Evolutionary conservation across 2,797 vertebrate genomes (phyloP).

Genomic region (Acanthis flammea): DNA sequence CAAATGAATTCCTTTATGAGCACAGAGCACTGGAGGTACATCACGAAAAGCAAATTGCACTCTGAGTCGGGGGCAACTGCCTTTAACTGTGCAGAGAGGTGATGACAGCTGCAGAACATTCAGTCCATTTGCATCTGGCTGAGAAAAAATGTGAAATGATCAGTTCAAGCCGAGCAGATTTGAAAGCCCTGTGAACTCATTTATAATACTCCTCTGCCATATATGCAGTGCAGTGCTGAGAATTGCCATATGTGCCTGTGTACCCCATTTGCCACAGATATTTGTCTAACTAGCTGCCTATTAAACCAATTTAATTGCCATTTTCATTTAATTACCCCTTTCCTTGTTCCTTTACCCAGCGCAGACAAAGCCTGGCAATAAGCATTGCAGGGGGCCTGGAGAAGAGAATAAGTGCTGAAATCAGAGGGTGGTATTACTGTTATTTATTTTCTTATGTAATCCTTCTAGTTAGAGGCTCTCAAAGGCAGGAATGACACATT

Average conservation of each 20-base stretch:
- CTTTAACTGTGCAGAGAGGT: constrained; percentile 4
- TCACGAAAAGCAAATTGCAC: constrained; percentile 30
- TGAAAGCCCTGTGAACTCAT: constrained; percentile 1
- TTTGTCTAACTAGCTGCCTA: constrained; percentile 7
- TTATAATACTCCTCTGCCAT: constrained; percentile 15
- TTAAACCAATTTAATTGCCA: constrained; percentile 1
- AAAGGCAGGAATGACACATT: constrained; percentile 17
- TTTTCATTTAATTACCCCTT: constrained; percentile 35
- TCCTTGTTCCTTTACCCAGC: neutral
- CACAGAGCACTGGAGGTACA: constrained; percentile 29
- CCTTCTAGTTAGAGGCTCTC: constrained; percentile 4
- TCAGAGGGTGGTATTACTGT: constrained; percentile 38
- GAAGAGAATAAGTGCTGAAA: constrained; percentile 60
- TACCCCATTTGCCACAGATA: constrained; percentile 12
- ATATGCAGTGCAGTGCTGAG: neutral
- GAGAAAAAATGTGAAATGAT: constrained; percentile 7
- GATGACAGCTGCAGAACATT: constrained; percentile 47
- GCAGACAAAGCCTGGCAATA: constrained; percentile 34
- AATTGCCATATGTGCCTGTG: constrained; percentile 14
- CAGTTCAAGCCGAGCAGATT: neutral
- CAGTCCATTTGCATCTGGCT: constrained; percentile 20
- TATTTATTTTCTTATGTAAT: constrained; percentile 52
- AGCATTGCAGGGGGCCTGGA: constrained; percentile 21
- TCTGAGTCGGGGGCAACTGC: constrained; percentile 39
- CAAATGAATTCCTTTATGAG: constrained; percentile 39